Evolutionary conservation across 2,888 invertebrate genomes (phyloP), one percentile per base, ranked within the genome.

Genomic region (Nemotelus nigrinus): DNA sequence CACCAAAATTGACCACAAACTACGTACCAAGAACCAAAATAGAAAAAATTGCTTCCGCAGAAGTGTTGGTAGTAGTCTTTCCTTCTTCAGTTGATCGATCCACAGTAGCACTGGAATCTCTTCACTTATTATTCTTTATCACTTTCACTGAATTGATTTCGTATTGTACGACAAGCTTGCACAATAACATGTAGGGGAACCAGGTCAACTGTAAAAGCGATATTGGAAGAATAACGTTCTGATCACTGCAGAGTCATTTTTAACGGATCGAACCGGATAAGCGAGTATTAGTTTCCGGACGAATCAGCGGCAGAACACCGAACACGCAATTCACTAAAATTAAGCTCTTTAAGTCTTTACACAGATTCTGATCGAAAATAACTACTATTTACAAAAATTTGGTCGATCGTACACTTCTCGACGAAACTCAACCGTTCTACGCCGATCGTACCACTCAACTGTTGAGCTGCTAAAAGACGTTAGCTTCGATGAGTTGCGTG

Each of bases 361-460:
- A 25, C 25, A 25, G 25, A 25, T 25, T 25, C 25, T 25, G 25
- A 25, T 25, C 25, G 25, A 25, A 25, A 25, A 25, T 25, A 25
- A 25, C 25, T 25, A 25, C 25, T 25, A 25, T 25, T 25, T 25
- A 25, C 25, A 25, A 25, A 25, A 25, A 25, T 25, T 25, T 25
- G 25, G 1, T 25, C 25, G 25, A 25, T 25, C 25, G 25, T 25
- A 25, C 25, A 25, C 25, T 25, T 25, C 25, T 25, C 25, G 25
- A 25, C 25, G 25, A 39, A 25, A 53, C 6, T 45, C 53, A 45
- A 57, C 76, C 47, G 3, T 7, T 45, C 57, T 6, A 44, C 8
- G 57, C 68, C 76, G 68, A 67, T 76, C 58, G 47, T 48, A 58
- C 68, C 76, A 76, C 68, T 76, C 76, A 58, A 76, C 76, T 76